A percentile compares a stretch with the other conserved stretches of the same genome.
phyloP scores from a whole-genome alignment of 2,888 invertebrate genomes.

The Tachina lurida region DNA sequence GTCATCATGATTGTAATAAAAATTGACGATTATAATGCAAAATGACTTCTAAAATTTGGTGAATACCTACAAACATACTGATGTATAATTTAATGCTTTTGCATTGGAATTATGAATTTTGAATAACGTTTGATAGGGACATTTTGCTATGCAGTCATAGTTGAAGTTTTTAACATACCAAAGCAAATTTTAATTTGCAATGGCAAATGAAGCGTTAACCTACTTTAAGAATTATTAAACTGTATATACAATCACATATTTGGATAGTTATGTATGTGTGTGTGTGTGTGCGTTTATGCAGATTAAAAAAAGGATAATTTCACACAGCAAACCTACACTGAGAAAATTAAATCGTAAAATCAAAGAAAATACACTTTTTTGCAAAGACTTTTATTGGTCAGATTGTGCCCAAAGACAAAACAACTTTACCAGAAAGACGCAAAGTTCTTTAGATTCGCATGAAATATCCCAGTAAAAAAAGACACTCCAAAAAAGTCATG shows the following conservation, averaged over 20 bases:
- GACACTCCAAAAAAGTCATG: too few species aligned
- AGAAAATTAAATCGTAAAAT: too few species aligned
- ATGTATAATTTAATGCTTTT: slow-evolving; percentile 26
- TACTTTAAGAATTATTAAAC: slow-evolving; percentile 64
- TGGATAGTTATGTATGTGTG: background rate
- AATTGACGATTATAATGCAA: slow-evolving; percentile 38
- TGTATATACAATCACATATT: slow-evolving; percentile 8
- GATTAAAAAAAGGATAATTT: slow-evolving; percentile 47
- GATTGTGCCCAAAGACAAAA: too few species aligned
- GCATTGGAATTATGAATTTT: slow-evolving; percentile 32
- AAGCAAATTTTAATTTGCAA: slow-evolving; percentile 59
- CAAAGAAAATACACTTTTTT: too few species aligned
- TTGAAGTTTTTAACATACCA: slow-evolving; percentile 28
- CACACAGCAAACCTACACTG: slow-evolving; percentile 35
- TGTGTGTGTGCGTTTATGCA: too few species aligned
- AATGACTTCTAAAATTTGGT: slow-evolving; percentile 11
- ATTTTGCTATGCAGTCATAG: slow-evolving; percentile 16
- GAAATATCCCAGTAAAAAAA: too few species aligned
- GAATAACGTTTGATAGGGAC: slow-evolving; percentile 24
- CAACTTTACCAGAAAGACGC: too few species aligned
- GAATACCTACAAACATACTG: background rate
- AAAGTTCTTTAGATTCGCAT: too few species aligned
- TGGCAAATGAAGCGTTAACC: slow-evolving; percentile 67
- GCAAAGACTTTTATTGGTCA: too few species aligned
- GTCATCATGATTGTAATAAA: slow-evolving; percentile 18